A percentile compares a stretch with the other conserved stretches of the same genome.
phyloP scores from a whole-genome alignment of 2,888 invertebrate species.

The Netelia fuscicornis region DNA sequence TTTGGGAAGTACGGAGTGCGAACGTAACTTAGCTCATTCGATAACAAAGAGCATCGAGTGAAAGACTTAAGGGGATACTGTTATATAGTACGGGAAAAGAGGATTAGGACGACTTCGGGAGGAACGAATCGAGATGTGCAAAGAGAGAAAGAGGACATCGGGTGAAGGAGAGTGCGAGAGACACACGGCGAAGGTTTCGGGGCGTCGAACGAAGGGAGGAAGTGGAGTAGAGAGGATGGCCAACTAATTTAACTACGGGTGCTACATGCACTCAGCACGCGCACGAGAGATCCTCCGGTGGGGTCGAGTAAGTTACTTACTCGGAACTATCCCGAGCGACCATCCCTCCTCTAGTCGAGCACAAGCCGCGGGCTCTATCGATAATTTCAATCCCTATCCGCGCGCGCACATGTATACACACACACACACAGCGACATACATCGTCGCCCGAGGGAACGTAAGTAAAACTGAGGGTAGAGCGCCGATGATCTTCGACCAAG shows the following conservation, averaged over 20 bases:
- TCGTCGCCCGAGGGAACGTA: conserved; percentile 16
- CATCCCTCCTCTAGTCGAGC: conserved; percentile 45
- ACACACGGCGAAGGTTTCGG: conserved; percentile 45
- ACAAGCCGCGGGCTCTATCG: conserved; percentile 58
- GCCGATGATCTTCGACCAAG: conserved; percentile 28
- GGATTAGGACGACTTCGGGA: conserved; percentile 50
- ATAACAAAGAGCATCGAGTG: conserved; percentile 65
- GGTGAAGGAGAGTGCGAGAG: conserved; percentile 28
- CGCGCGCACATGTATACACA: conserved; percentile 4
- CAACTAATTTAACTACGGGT: conserved; percentile 69
- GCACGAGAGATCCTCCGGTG: conserved; percentile 51
- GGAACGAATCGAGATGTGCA: conserved; percentile 2
- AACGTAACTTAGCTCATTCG: conserved; percentile 70
- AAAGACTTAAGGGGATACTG: conserved; percentile 39
- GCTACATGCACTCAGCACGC: conserved; percentile 64
- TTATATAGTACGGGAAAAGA: conserved; percentile 55
- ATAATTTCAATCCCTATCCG: conserved; percentile 63
- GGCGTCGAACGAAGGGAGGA: conserved; percentile 49
- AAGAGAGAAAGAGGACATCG: conserved; percentile 29
- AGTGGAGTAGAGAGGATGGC: conserved; percentile 30
- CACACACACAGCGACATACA: conserved; percentile 12
- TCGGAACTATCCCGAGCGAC: conserved; percentile 54
- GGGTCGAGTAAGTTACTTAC: conserved; percentile 68
- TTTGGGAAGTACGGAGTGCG: conserved; percentile 63
- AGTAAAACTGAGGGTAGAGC: conserved; percentile 17